A percentile compares a stretch with the other conserved stretches of the same genome.
These are phyloP conservation scores for Drusus annulatus DNA, from an alignment of 1,140 invertebrate species.

Conservation along the genomic window DNA sequence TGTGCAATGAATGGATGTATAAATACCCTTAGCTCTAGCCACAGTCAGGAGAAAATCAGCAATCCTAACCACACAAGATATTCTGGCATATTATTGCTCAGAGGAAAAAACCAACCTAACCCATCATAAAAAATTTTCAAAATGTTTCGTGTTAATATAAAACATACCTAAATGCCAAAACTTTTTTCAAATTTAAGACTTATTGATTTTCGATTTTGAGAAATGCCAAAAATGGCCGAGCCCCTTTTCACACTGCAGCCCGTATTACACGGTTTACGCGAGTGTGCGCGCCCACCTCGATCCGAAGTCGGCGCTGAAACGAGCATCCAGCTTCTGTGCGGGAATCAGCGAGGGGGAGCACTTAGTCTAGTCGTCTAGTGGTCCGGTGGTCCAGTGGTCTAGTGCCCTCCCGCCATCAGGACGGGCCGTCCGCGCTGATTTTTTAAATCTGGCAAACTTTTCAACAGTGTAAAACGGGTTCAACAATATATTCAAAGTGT, in stretches of 20 bases:
- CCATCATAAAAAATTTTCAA: too few relatives aligned
- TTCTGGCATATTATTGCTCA: too few relatives aligned
- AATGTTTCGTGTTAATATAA: too few relatives aligned
- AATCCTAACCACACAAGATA: too few relatives aligned
- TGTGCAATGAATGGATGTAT: too few relatives aligned
- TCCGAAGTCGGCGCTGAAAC: slow-evolving; percentile 35
- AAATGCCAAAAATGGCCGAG: background rate
- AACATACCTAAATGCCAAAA: too few relatives aligned
- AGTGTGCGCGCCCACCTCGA: slow-evolving; percentile 35
- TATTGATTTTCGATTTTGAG: too few relatives aligned
- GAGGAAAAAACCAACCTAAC: too few relatives aligned
- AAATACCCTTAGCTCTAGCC: too few relatives aligned
- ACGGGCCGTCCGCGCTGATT: slow-evolving; percentile 11
- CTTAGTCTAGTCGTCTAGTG: slow-evolving; percentile 11
- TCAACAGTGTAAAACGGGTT: background rate
- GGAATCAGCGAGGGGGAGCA: slow-evolving; percentile 30
- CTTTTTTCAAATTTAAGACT: too few relatives aligned
- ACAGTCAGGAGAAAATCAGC: too few relatives aligned
- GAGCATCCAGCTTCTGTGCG: slow-evolving; percentile 53
- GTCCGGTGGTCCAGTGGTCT: slow-evolving; percentile 5
- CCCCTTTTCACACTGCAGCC: background rate
- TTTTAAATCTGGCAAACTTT: too few relatives aligned
- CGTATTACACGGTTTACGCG: slow-evolving; percentile 32
- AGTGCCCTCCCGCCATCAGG: slow-evolving; percentile 29
- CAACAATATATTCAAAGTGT: background rate